These are phyloP conservation scores for Volucella inanis DNA, from an alignment of 2,888 invertebrate species.

Conservation along the genomic window DNA sequence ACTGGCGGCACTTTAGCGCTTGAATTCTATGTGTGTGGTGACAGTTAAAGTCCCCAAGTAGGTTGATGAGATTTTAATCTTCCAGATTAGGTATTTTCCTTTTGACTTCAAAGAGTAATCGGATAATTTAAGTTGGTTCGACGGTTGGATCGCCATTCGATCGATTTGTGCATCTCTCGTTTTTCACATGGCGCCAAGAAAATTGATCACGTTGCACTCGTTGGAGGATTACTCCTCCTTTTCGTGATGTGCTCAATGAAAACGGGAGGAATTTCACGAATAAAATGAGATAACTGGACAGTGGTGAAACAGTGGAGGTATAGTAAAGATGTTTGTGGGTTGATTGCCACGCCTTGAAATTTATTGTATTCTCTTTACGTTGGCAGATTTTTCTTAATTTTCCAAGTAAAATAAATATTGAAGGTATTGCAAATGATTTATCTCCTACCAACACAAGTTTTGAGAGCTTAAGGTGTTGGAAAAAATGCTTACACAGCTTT, in stretches of 20 bases:
- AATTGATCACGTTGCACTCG: slow-evolving; percentile 64
- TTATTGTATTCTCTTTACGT: background rate
- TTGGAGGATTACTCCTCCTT: slow-evolving; percentile 51
- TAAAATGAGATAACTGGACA: background rate
- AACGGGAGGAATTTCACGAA: slow-evolving; percentile 43
- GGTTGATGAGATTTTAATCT: slow-evolving; percentile 62
- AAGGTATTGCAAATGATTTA: no score
- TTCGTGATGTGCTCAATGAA: slow-evolving; percentile 46
- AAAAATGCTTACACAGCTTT: no score
- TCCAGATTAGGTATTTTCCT: slow-evolving; percentile 44
- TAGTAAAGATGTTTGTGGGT: background rate
- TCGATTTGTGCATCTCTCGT: slow-evolving; percentile 46
- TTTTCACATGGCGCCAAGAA: slow-evolving; percentile 61
- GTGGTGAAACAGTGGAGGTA: background rate
- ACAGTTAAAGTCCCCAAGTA: slow-evolving; percentile 26
- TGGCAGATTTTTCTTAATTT: no score
- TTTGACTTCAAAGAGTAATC: background rate
- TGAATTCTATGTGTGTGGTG: slow-evolving; percentile 59
- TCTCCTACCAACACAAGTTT: no score
- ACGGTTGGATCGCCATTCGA: slow-evolving; percentile 20
- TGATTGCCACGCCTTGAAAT: slow-evolving; percentile 11
- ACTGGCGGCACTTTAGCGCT: slow-evolving; percentile 51
- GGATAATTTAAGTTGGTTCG: no score
- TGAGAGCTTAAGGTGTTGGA: no score
- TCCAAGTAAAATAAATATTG: no score